These are phyloP conservation scores for Chalcis sispes DNA, from an alignment of 2,888 invertebrate species.

Conservation along the genomic window DNA sequence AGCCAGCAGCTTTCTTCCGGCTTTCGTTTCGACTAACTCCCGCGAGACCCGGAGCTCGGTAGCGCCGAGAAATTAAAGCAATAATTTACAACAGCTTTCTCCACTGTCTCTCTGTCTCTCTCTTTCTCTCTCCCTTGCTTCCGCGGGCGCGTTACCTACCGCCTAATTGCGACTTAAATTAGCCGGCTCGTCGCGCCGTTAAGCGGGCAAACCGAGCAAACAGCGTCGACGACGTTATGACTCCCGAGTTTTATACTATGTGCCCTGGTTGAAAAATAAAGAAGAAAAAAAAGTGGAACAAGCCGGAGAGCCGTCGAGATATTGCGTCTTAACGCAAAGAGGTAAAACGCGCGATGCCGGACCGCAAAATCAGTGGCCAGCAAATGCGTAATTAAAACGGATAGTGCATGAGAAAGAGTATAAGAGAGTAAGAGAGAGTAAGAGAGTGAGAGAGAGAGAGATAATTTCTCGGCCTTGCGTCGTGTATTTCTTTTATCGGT, in stretches of 20 bases:
- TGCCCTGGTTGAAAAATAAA: too few species aligned
- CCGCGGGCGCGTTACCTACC: constrained; percentile 59
- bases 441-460: not conserved
- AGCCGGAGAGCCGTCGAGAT: too few species aligned
- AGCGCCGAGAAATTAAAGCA: not conserved
- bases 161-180: constrained; percentile 70
- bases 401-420: too few species aligned
- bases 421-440: too few species aligned
- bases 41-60: not conserved
- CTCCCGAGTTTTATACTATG: not conserved
- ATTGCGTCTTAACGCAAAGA: too few species aligned
- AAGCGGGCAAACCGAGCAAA: constrained; percentile 4
- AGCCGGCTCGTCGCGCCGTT: constrained; percentile 57
- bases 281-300: too few species aligned
- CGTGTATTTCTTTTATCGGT: too few species aligned
- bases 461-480: too few species aligned
- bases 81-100: not conserved
- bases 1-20: too few species aligned
- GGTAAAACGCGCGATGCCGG: too few species aligned
- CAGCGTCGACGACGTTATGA: not conserved
- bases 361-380: too few species aligned
- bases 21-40: too few species aligned
- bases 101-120: not conserved
- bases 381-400: constrained; percentile 7
- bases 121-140: not conserved